Evolutionary conservation across 37 sponge, comb jelly and placozoan species (phyloP).

Genomic region (Beroe forskalii): DNA sequence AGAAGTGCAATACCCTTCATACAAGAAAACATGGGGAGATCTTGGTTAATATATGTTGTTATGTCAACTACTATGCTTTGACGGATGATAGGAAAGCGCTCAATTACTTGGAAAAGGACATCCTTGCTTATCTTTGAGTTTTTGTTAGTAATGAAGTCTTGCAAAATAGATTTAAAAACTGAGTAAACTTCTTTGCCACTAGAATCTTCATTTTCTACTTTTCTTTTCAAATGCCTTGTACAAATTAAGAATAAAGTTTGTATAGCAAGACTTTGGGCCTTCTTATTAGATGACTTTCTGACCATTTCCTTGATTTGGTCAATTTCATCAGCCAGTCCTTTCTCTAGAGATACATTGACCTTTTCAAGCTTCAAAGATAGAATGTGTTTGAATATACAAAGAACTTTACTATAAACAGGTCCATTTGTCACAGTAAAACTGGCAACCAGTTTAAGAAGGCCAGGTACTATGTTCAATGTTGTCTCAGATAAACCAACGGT

Average conservation of each 20-base stretch:
- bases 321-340: background rate
- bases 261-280: background rate
- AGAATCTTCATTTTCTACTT: background rate
- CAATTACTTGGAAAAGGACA: constrained; percentile 40
- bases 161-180: background rate
- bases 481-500: background rate
- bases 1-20: constrained; percentile 25
- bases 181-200: background rate
- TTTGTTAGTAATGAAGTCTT: constrained; percentile 39
- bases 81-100: background rate
- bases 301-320: background rate
- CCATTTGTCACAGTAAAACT: background rate
- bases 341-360: background rate
- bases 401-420: constrained; percentile 7
- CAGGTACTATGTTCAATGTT: constrained; percentile 24
- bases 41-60: background rate
- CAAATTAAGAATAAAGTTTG: constrained; percentile 20
- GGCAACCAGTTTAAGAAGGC: background rate
- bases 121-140: constrained; percentile 12
- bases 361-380: constrained; percentile 17
- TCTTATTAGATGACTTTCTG: background rate
- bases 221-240: constrained; percentile 21
- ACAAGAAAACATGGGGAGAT: background rate
- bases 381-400: constrained; percentile 25
- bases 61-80: background rate